These are phyloP conservation scores for Troides helena DNA, from an alignment of 2,888 invertebrate genomes.

Conservation along the genomic window DNA sequence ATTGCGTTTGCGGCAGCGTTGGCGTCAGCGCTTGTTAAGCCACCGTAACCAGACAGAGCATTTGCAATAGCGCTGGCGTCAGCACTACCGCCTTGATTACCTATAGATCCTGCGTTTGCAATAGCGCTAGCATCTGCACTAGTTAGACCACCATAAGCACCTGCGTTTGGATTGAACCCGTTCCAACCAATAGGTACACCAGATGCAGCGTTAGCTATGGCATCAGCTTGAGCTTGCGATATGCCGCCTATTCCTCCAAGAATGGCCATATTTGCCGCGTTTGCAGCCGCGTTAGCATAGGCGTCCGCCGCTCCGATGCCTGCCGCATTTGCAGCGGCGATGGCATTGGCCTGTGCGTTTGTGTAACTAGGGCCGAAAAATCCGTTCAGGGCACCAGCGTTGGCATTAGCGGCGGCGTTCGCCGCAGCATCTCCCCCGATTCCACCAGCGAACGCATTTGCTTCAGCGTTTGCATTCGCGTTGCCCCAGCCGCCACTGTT, in stretches of 20 bases:
- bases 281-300: constrained; percentile 28
- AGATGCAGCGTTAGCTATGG: constrained; percentile 29
- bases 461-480: constrained; percentile 31
- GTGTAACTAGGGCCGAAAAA: not conserved
- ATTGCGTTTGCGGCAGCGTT: constrained; percentile 28
- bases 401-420: constrained; percentile 34
- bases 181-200: constrained; percentile 27
- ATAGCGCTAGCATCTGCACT: constrained; percentile 25
- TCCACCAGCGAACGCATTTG: constrained; percentile 30
- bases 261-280: constrained; percentile 11
- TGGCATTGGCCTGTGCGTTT: constrained; percentile 34
- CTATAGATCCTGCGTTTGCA: constrained; percentile 26
- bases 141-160: constrained; percentile 29
- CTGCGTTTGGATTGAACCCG: constrained; percentile 27
- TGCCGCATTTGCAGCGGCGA: constrained; percentile 31
- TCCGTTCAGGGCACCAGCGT: constrained; percentile 22
- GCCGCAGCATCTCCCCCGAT: constrained; percentile 24
- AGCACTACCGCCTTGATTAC: constrained; percentile 21
- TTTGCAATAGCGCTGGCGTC: constrained; percentile 33
- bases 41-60: constrained; percentile 26
- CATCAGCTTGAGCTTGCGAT: constrained; percentile 30
- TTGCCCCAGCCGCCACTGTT: not conserved
- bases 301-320: constrained; percentile 21
- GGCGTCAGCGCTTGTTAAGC: constrained; percentile 7
- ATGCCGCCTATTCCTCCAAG: constrained; percentile 27